phyloP scores from a whole-genome alignment of 2,888 invertebrate species.

The Agrochola circellaris region DNA sequence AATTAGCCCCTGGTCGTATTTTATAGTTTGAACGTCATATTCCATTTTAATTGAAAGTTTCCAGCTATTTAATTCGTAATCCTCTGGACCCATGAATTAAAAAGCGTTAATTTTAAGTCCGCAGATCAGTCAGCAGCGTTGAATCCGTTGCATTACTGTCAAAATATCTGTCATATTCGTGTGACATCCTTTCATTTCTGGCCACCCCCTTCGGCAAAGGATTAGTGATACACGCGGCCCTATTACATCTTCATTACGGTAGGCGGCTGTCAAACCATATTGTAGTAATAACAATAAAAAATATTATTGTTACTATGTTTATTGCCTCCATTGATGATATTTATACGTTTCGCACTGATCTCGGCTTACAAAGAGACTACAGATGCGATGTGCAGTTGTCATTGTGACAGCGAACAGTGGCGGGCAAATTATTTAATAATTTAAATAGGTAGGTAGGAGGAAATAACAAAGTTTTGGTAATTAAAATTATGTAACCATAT shows the following conservation, averaged over 20 bases:
- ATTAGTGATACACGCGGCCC: slow-evolving; percentile 86
- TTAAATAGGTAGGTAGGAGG: background rate
- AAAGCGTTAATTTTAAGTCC: slow-evolving; percentile 76
- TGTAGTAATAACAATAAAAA: slow-evolving; percentile 85
- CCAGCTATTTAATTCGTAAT: slow-evolving; percentile 16
- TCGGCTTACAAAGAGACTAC: slow-evolving; percentile 80
- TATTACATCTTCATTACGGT: slow-evolving; percentile 91
- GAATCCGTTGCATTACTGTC: slow-evolving; percentile 89
- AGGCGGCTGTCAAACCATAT: slow-evolving; percentile 86
- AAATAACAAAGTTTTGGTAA: slow-evolving; percentile 9
- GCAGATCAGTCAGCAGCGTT: slow-evolving; percentile 71
- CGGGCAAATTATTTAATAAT: slow-evolving; percentile 53
- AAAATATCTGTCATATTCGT: slow-evolving; percentile 90
- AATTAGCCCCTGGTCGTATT: background rate
- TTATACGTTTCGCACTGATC: slow-evolving; percentile 86
- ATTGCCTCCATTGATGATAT: slow-evolving; percentile 84
- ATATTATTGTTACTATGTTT: slow-evolving; percentile 86
- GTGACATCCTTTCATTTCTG: slow-evolving; percentile 88
- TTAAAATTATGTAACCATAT: slow-evolving; percentile 13
- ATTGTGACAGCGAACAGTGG: slow-evolving; percentile 60
- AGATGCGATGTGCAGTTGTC: slow-evolving; percentile 71
- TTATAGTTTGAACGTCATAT: background rate
- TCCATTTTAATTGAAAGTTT: slow-evolving; percentile 17
- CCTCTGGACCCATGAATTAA: slow-evolving; percentile 60
- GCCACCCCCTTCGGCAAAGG: slow-evolving; percentile 88